A percentile compares a stretch with the other conserved stretches of the same genome.
phyloP scores from a whole-genome alignment of 2,797 vertebrate genomes.

The Atherinosoma microstoma region DNA sequence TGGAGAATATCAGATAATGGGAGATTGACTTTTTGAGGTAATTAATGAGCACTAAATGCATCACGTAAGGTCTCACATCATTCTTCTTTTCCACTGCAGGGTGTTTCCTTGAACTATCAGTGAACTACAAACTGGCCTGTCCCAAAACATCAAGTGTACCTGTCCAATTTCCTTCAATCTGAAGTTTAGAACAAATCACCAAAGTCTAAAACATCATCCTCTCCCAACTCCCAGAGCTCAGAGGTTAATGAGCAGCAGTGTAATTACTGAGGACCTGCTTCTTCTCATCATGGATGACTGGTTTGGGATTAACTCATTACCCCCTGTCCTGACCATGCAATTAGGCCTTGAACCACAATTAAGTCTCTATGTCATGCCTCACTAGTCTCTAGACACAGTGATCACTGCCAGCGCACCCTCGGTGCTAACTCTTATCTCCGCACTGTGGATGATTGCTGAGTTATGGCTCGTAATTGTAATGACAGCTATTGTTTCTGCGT shows the following conservation, averaged over 20 bases:
- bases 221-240: slow-evolving; percentile 31
- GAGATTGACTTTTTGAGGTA: not conserved
- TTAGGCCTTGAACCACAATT: slow-evolving; percentile 78
- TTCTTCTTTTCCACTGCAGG: slow-evolving; percentile 3
- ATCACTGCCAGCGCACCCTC: slow-evolving; percentile 58
- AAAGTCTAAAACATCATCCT: slow-evolving; percentile 19
- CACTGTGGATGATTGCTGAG: slow-evolving; percentile 37
- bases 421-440: slow-evolving; percentile 53
- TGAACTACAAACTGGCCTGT: not conserved
- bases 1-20: slow-evolving; percentile 4
- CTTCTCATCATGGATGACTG: slow-evolving; percentile 74
- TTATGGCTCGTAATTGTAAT: slow-evolving; percentile 51
- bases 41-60: slow-evolving; percentile 12
- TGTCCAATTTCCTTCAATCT: slow-evolving; percentile 11
- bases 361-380: slow-evolving; percentile 68
- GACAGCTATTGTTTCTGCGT: slow-evolving; percentile 60
- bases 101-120: not conserved
- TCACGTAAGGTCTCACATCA: slow-evolving; percentile 1
- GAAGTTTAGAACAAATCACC: slow-evolving; percentile 18
- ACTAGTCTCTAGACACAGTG: slow-evolving; percentile 55
- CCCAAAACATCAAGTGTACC: not conserved
- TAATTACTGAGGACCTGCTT: slow-evolving; percentile 74
- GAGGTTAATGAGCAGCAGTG: slow-evolving; percentile 70
- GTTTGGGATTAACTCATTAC: slow-evolving; percentile 78
- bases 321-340: slow-evolving; percentile 74